Percentiles rank a stretch among this genome's conserved stretches.
Conservation (phyloP, 2,113 vertebrate species). For the Zosterops pallidus region DNA sequence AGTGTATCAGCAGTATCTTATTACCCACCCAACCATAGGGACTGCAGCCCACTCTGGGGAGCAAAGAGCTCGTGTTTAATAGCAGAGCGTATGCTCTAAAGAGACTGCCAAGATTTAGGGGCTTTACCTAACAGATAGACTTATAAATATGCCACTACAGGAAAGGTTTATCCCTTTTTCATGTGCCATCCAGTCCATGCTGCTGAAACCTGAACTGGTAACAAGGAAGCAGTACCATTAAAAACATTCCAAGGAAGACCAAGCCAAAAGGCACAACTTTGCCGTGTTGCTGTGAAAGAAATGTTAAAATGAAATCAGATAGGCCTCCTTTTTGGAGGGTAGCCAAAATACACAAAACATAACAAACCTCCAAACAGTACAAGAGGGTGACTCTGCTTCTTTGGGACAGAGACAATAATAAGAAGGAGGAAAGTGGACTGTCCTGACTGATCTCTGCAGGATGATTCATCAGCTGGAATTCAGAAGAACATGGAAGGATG, state of each 20-base stretch:
- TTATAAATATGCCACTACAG: constrained; percentile 70
- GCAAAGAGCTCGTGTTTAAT: constrained; percentile 61
- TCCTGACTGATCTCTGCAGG: not conserved
- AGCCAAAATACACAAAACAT: constrained; percentile 44
- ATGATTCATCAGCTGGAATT: constrained; percentile 49
- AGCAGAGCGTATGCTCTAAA: constrained; percentile 41
- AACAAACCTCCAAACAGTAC: constrained; percentile 37
- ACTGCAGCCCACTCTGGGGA: constrained; percentile 67
- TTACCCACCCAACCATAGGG: constrained; percentile 69
- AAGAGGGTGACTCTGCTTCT: constrained; percentile 35
- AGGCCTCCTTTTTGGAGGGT: not conserved
- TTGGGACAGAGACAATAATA: constrained; percentile 8
- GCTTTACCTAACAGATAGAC: constrained; percentile 70
- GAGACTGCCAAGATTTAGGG: constrained; percentile 71
- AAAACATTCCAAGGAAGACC: constrained; percentile 28
- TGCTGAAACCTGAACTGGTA: constrained; percentile 64
- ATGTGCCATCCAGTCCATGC: not conserved
- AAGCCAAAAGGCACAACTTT: constrained; percentile 8
- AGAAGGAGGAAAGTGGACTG: constrained; percentile 12
- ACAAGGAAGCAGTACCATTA: constrained; percentile 61
- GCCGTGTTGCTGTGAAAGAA: constrained; percentile 19
- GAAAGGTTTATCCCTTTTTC: constrained; percentile 61
- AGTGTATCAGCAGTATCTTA: constrained; percentile 76
- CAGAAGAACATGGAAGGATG: constrained; percentile 47
- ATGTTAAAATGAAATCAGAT: constrained; percentile 14